Conservation (phyloP, 92 coral and sea anemone species). For the Heliopora coerulea region DNA sequence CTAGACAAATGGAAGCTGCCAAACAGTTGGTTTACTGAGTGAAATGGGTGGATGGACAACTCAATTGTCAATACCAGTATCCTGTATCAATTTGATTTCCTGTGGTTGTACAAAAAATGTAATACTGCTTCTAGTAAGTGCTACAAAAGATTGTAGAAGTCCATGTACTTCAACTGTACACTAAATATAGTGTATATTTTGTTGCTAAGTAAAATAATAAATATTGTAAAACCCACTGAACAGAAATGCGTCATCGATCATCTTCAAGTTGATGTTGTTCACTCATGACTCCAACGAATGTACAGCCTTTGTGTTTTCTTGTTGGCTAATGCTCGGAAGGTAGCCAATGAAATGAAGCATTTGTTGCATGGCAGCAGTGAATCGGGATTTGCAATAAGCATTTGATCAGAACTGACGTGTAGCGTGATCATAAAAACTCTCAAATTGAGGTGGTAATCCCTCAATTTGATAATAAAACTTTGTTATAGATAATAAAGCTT, state of each 20-base stretch:
- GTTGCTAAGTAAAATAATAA: background rate
- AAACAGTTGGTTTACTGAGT: conserved; percentile 5
- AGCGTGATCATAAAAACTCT: no score
- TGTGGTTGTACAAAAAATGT: conserved; percentile 8
- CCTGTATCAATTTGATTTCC: background rate
- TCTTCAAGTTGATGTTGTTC: background rate
- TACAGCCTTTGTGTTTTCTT: background rate
- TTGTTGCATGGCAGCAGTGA: no score
- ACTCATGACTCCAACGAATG: background rate
- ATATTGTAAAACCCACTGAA: background rate
- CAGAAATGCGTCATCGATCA: background rate
- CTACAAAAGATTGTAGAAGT: background rate
- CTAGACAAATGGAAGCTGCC: background rate
- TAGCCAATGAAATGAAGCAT: no score
- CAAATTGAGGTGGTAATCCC: no score
- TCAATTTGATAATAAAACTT: no score
- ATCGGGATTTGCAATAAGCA: no score
- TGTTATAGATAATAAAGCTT: no score
- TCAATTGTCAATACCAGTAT: background rate
- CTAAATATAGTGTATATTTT: background rate
- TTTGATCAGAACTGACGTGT: no score
- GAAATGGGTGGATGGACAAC: conserved; percentile 6
- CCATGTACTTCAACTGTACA: background rate
- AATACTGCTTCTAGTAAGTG: background rate
- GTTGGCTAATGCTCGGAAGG: background rate